Base-by-base conservation (phyloP, 1,140 invertebrate species). In the Drosophila repletoides region DNA sequence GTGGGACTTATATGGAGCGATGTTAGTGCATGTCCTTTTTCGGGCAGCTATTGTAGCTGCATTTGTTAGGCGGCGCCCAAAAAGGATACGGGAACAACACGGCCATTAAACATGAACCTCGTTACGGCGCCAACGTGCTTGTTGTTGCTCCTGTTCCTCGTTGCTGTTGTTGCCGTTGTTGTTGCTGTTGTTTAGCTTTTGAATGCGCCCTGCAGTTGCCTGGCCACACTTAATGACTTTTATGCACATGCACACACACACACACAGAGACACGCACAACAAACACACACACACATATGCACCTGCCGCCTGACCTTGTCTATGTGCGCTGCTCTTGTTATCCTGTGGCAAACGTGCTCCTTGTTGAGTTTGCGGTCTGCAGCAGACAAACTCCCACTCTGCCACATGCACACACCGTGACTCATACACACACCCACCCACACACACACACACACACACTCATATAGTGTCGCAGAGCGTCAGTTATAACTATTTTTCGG, bases 71-170 rank as follows among this genome's bases (percentile, higher is more conserved):
- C 53, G 49, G 28, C 22, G 49, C 33, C 49, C 10, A 21, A 31
- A n/a, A 31, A 61, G 68, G 40, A 52, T 48, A 56, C 46, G 41
- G 48, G 36, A 63, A 68, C 68, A 75, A 71, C 74, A 81, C 60
- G 79, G 75, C 79, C 79, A 84, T 84, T 84, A 84, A 84, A 84
- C 79, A 84, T 84, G 79, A 84, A 86, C 76, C 80, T 86, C 80
- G 81, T 87, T 87, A 87, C 76, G 74, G 76, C 63, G 28, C 40
- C 66, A 69, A 69, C n/a, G n/a, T n/a, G n/a, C n/a, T n/a, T n/a
- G n/a, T n/a, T 69, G 59, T 46, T 75, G 71, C 38, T 69, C 63
- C 52, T 72, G 72, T 70, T 56, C 41, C n/a, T n/a, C n/a, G n/a
- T 49, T 28, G 46, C 28, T 59, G 29, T 17, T 60, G 38, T 29